Evolutionary conservation across 2,797 vertebrate species (phyloP).

Genomic region (Coregonus suidteri): DNA sequence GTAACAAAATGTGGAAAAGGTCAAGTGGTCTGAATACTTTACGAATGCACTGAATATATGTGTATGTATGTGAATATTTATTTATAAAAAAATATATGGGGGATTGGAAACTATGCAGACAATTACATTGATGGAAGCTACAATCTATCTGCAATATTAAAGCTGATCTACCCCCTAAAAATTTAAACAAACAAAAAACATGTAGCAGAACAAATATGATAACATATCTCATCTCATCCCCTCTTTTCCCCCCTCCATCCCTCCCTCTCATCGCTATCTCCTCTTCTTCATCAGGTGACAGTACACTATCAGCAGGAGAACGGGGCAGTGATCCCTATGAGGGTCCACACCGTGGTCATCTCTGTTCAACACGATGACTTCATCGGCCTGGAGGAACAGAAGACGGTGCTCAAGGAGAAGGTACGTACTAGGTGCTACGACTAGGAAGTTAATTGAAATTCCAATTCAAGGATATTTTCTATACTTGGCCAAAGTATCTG

Average conservation of each 20-base stretch:
- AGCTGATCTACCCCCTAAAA: too few relatives aligned
- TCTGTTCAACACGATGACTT: slow-evolving; percentile 92
- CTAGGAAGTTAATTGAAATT: too few relatives aligned
- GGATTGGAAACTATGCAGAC: too few relatives aligned
- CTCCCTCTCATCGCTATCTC: neutral
- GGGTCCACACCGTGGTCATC: slow-evolving; percentile 94
- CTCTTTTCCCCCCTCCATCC: neutral
- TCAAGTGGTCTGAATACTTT: too few relatives aligned
- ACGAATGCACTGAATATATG: too few relatives aligned
- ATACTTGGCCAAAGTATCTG: neutral
- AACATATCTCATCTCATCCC: neutral
- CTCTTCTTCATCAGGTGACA: slow-evolving; percentile 81
- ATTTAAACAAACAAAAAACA: too few relatives aligned
- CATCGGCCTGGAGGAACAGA: slow-evolving; percentile 85
- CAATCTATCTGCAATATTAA: too few relatives aligned
- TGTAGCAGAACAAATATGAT: neutral
- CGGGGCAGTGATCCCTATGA: slow-evolving; percentile 87
- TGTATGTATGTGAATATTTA: too few relatives aligned
- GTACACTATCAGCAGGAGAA: slow-evolving; percentile 90
- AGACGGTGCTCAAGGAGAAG: slow-evolving; percentile 83
- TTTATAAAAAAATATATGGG: too few relatives aligned
- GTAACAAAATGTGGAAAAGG: too few relatives aligned
- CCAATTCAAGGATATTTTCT: too few relatives aligned
- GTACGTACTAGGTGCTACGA: slow-evolving; percentile 41
- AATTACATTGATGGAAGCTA: too few relatives aligned